Conservation (phyloP, 2,113 vertebrate genomes). For the Hemiscyllium ocellatum region DNA sequence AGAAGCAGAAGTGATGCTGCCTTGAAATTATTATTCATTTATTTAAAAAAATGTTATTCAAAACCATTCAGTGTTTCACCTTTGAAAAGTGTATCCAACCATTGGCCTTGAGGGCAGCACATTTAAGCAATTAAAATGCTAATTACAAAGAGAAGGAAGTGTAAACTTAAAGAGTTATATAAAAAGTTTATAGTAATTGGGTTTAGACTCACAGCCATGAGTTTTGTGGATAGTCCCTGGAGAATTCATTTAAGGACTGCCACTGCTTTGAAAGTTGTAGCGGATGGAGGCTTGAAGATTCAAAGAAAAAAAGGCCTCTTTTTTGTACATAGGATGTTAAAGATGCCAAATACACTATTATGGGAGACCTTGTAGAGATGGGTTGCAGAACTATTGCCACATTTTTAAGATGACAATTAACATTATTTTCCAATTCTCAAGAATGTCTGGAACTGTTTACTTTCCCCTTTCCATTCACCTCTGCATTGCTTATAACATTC, state of each 20-base stretch:
- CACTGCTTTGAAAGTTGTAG: conserved; percentile 14
- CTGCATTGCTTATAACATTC: background rate
- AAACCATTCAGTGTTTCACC: conserved; percentile 4
- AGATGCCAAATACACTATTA: background rate
- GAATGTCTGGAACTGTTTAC: background rate
- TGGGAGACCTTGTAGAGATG: background rate
- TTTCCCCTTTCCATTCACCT: background rate
- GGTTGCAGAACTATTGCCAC: background rate
- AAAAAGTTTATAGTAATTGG: conserved; percentile 35
- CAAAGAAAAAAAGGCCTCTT: conserved; percentile 6
- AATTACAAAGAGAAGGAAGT: conserved; percentile 33
- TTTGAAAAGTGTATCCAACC: conserved; percentile 19
- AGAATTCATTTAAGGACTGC: conserved; percentile 28
- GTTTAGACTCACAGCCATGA: conserved; percentile 27
- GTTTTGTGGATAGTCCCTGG: conserved; percentile 32
- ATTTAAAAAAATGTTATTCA: background rate
- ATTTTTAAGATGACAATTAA: background rate
- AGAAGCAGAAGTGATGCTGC: background rate
- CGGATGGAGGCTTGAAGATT: background rate
- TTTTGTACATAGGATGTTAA: background rate
- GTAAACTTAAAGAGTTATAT: conserved; percentile 35
- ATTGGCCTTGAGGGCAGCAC: conserved; percentile 16
- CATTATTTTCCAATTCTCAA: background rate
- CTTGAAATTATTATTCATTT: conserved; percentile 6
- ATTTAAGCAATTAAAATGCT: conserved; percentile 32